Evolutionary conservation across 2,888 invertebrate genomes (phyloP).

Genomic region (Nasonovia ribisnigri): DNA sequence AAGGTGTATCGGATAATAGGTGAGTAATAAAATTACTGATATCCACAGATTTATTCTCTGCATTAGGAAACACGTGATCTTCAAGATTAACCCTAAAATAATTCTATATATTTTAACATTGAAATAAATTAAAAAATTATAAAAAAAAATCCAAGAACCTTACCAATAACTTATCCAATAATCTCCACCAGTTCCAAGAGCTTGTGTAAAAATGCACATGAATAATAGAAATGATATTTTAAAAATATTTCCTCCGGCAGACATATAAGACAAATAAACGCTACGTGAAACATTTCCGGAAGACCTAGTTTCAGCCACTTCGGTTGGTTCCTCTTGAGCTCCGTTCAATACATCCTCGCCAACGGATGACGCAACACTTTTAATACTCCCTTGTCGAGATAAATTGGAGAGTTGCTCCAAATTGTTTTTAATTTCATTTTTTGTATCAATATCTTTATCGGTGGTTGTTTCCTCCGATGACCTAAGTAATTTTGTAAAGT

Average conservation of each 20-base stretch:
- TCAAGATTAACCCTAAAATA: slow-evolving; percentile 75
- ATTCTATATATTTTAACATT: neutral
- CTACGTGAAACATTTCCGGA: slow-evolving; percentile 76
- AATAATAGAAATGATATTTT: slow-evolving; percentile 75
- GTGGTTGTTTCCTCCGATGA: neutral
- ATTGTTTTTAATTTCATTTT: neutral
- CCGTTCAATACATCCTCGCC: neutral
- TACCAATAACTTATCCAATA: slow-evolving; percentile 83
- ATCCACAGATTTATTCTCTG: neutral
- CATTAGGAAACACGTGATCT: slow-evolving; percentile 65
- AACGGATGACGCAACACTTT: neutral
- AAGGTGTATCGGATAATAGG: neutral
- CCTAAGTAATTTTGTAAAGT: neutral
- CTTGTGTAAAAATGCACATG: slow-evolving; percentile 76
- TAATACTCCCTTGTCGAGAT: neutral
- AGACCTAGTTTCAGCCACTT: slow-evolving; percentile 74
- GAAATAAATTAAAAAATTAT: neutral
- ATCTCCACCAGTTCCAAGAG: slow-evolving; percentile 76
- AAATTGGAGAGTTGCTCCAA: neutral
- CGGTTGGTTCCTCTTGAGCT: slow-evolving; percentile 55
- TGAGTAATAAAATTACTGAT: neutral
- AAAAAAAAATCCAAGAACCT: slow-evolving; percentile 64
- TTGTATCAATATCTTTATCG: neutral
- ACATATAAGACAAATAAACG: slow-evolving; percentile 79
- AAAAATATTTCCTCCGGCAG: slow-evolving; percentile 79